Evolutionary conservation across 2,888 invertebrate species (phyloP).

Genomic region (Byasa hedistus): DNA sequence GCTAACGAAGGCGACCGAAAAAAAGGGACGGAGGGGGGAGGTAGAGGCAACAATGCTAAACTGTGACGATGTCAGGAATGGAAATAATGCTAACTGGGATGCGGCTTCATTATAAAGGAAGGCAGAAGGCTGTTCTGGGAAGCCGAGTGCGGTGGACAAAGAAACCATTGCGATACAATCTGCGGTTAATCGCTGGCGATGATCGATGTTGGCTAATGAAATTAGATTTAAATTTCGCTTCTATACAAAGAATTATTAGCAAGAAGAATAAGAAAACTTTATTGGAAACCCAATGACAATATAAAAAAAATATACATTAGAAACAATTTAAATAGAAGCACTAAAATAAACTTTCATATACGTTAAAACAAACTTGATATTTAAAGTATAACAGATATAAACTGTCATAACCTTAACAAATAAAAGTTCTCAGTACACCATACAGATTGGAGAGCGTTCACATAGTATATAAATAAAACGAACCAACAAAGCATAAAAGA

Average conservation of each 20-base stretch:
- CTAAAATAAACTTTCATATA: no score
- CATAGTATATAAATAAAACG: slow-evolving; percentile 10
- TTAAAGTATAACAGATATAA: not conserved
- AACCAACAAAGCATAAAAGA: slow-evolving; percentile 11
- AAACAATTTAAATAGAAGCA: no score
- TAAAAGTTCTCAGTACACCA: not conserved
- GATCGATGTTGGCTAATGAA: slow-evolving; percentile 9
- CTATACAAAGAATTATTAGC: not conserved
- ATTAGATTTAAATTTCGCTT: not conserved
- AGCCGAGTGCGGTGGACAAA: slow-evolving; percentile 37
- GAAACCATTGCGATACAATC: slow-evolving; percentile 29
- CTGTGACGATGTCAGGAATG: slow-evolving; percentile 56
- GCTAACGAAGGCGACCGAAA: slow-evolving; percentile 54
- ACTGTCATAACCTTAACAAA: not conserved
- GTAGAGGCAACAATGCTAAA: slow-evolving; percentile 46
- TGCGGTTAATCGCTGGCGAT: slow-evolving; percentile 24
- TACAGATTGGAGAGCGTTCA: not conserved
- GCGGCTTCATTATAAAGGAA: slow-evolving; percentile 43
- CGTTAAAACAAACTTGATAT: no score
- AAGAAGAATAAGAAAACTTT: no score
- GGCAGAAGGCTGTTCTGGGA: slow-evolving; percentile 52
- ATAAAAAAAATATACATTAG: no score
- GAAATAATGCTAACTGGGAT: slow-evolving; percentile 52
- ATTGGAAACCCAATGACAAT: no score
- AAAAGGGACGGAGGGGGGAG: slow-evolving; percentile 37